These are phyloP conservation scores for Megaceryle alcyon DNA, from an alignment of 2,797 vertebrate species.

Conservation along the genomic window DNA sequence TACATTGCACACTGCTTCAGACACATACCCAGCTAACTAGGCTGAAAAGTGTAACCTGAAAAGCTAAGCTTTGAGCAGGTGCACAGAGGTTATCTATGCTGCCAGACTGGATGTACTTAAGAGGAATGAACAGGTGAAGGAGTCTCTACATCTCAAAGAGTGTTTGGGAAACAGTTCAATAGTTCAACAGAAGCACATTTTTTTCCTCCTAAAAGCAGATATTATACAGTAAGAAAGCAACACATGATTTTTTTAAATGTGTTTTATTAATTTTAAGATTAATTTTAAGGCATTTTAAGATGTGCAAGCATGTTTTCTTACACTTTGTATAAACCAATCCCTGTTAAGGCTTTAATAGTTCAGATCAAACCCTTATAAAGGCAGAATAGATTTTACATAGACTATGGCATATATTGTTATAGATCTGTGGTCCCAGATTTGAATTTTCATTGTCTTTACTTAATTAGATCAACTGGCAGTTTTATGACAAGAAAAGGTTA, in stretches of 20 bases:
- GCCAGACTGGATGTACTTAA: neutral
- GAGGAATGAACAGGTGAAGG: neutral
- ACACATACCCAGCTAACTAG: accelerated
- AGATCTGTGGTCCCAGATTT: neutral
- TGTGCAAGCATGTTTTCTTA: neutral
- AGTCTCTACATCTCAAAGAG: neutral
- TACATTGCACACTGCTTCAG: neutral
- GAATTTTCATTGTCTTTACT: neutral
- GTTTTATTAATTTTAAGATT: neutral
- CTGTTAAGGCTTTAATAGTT: neutral
- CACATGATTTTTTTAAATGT: neutral
- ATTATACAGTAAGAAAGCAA: neutral
- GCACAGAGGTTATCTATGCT: neutral
- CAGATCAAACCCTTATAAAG: neutral
- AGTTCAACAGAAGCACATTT: neutral
- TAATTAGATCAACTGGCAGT: neutral
- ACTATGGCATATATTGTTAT: neutral
- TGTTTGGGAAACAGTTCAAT: neutral
- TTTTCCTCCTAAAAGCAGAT: neutral
- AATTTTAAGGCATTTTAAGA: neutral
- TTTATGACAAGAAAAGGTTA: neutral
- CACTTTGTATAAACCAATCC: neutral
- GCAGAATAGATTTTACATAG: neutral
- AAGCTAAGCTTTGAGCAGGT: neutral
- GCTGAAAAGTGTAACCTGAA: neutral